These are phyloP conservation scores for Lepisosteus oculatus DNA, from an alignment of 2,113 vertebrate species.

Conservation along the genomic window DNA sequence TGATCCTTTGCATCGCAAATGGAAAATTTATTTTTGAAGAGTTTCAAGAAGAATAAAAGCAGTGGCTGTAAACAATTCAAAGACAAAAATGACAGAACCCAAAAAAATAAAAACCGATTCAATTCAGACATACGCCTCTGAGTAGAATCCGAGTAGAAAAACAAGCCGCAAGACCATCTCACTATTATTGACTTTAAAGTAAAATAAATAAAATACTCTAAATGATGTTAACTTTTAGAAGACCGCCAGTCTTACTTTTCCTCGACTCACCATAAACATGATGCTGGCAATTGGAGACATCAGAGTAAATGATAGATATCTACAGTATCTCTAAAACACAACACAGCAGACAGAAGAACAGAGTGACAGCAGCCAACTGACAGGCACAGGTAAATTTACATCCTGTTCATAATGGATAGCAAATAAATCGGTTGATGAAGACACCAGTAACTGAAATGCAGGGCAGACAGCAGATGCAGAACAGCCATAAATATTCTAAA, in stretches of 20 bases:
- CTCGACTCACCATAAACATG: neutral
- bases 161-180: no score
- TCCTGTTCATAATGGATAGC: neutral
- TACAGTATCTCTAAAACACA: neutral
- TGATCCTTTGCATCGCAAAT: conserved; percentile 16
- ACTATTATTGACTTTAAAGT: no score
- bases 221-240: no score
- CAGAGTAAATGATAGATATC: neutral
- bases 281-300: neutral
- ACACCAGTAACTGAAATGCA: neutral
- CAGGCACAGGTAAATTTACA: neutral
- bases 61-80: no score
- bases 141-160: no score
- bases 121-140: no score
- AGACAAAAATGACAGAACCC: no score
- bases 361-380: neutral
- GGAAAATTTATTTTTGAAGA: conserved; percentile 6
- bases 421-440: neutral
- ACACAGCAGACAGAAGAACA: neutral
- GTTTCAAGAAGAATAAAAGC: neutral
- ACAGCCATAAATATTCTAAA: conserved; percentile 8
- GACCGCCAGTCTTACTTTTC: no score
- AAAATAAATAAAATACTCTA: no score
- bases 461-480: conserved; percentile 1
- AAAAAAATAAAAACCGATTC: no score